phyloP scores from a whole-genome alignment of 2,888 invertebrate genomes.

The Lasioglossum marginatum region DNA sequence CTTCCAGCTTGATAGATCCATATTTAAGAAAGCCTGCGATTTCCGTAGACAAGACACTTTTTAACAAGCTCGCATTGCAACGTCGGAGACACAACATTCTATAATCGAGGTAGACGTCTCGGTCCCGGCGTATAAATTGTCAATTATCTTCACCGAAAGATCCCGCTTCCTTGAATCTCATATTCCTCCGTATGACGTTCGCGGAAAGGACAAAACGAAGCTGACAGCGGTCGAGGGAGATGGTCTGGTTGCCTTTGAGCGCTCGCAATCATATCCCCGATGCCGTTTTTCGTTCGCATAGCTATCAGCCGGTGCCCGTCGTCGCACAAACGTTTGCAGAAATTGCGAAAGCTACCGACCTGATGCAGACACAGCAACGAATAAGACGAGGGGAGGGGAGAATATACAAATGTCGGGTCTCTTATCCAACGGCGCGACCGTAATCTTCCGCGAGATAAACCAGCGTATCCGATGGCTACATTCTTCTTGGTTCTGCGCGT shows the following conservation, averaged over 20 bases:
- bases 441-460: constrained; percentile 37
- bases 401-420: constrained; percentile 14
- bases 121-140: not conserved
- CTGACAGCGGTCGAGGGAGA: not conserved
- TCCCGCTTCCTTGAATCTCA: not conserved
- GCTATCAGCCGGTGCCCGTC: constrained; percentile 21
- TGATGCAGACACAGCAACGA: constrained; percentile 6
- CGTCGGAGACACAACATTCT: not conserved
- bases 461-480: not conserved
- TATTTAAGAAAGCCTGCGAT: not conserved
- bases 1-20: not conserved
- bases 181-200: not conserved
- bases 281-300: constrained; percentile 14
- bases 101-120: not conserved
- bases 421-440: constrained; percentile 37
- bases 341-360: constrained; percentile 14
- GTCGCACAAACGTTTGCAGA: not conserved
- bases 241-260: constrained; percentile 11
- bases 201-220: not conserved
- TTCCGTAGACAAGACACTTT: not conserved
- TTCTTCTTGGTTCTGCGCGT: not conserved
- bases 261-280: constrained; percentile 11
- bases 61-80: not conserved
- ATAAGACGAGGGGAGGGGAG: not conserved
- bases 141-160: not conserved